Evolutionary conservation across 1,140 invertebrate genomes (phyloP), one percentile per base, ranked within the genome.

Genomic region (Zaprionus davidi): DNA sequence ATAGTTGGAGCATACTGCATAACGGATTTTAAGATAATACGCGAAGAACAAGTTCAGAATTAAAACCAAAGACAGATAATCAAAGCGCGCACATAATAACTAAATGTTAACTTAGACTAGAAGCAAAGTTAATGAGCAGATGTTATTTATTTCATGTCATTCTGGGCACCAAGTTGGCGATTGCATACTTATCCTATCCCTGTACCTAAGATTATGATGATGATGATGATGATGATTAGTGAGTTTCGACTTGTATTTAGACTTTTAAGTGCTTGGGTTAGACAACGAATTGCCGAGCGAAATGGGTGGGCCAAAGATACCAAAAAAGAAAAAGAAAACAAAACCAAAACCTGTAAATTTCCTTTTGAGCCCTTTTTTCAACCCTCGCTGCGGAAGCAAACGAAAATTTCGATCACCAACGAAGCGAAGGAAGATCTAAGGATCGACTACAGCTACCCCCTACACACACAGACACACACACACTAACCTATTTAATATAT

Each of bases 61-160:
- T 56, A 46, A 80, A 82, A 80, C 77, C 79, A 87, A 71, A 80
- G 83, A 78, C 58, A 71, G 84, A 83, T 83, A 87, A 88, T 87
- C 83, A 88, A 87, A 87, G 64, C 60, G 73, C 84, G 80, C 82
- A 76, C 78, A 90, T 57, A 84, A 59, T 41, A 51, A 69, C 74
- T 31, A 55, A 31, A 69, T 62, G 41, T 70, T 73, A 31, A 31
- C 12, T 57, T 64, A 82, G 20, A 41, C 24, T 41, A 31, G 41
- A n/a, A 46, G n/a, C n/a, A 46, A n/a, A 49, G 11, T 31, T 56
- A 55, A 17, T 26, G n/a, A 51, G 41, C 20, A 41, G 12, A 59
- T 44, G 31, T 64, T 55, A 44, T 55, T 76, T 79, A 20, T 65
- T 38, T 62, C 36, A 76, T 34, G 31, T 34, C 31, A 11, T 34